Conservation (phyloP, 2,113 vertebrate genomes). For the Callopanchax toddi region DNA sequence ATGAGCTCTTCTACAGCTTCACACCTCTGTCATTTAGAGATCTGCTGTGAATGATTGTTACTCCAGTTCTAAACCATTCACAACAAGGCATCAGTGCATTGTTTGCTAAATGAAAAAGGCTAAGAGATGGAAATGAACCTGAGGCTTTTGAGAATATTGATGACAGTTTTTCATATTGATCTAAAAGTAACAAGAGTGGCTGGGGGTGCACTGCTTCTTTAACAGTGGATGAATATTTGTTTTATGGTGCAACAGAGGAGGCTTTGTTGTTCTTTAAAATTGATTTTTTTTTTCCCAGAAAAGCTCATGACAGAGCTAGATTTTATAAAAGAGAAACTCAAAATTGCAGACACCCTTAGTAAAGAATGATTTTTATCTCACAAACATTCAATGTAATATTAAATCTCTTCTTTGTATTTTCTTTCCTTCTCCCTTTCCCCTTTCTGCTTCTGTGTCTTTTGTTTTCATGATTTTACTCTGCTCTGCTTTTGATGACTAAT, state of each 20-base stretch:
- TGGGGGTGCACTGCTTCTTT: background rate
- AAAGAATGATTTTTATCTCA: background rate
- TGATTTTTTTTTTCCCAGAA: background rate
- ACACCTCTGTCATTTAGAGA: slow-evolving; percentile 2
- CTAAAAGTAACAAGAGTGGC: background rate
- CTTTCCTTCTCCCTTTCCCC: background rate
- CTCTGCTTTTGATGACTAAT: background rate
- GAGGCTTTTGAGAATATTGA: background rate
- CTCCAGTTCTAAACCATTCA: background rate
- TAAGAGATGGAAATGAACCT: background rate
- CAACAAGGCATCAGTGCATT: no score
- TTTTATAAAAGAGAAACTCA: background rate
- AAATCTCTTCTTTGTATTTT: background rate
- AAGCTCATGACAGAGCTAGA: background rate
- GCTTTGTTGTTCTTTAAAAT: background rate
- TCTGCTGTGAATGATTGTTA: background rate
- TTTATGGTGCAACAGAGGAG: background rate
- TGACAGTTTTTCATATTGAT: no score
- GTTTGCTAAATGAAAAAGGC: no score
- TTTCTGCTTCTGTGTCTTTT: background rate
- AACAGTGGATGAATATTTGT: background rate
- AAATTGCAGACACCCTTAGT: background rate
- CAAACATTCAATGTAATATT: background rate
- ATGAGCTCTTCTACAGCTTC: slow-evolving; percentile 26
- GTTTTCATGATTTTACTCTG: no score